A percentile compares a stretch with the other conserved stretches of the same genome.
Conservation (phyloP, 2,113 vertebrate species). For the Phocoena phocoena region DNA sequence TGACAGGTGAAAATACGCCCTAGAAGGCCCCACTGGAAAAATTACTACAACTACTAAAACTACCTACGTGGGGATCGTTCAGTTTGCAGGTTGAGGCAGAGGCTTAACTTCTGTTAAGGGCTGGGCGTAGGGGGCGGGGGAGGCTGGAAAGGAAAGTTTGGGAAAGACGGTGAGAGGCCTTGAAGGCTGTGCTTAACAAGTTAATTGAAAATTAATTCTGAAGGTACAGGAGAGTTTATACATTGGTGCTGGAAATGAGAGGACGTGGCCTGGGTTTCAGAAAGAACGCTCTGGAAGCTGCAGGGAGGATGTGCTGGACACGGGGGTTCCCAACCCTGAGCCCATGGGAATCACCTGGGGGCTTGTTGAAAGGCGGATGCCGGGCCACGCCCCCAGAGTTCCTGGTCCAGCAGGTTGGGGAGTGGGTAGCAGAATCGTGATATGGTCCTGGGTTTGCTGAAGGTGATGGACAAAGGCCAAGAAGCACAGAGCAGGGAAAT, state of each 20-base stretch:
- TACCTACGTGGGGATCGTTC: not conserved
- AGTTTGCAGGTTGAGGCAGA: not conserved
- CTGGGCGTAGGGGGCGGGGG: rapidly evolving
- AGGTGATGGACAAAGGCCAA: not conserved
- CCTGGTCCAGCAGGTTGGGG: not conserved
- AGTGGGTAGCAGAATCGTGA: rapidly evolving
- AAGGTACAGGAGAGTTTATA: not conserved
- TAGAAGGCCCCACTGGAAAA: not conserved
- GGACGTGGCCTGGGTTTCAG: not conserved
- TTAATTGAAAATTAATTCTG: not conserved
- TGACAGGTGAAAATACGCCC: not conserved
- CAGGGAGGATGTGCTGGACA: not conserved
- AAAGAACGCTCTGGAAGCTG: not conserved
- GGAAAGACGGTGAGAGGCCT: not conserved
- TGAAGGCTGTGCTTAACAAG: not conserved
- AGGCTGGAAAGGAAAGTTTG: not conserved
- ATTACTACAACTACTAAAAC: too few relatives aligned
- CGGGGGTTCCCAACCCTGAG: not conserved
- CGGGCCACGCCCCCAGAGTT: rapidly evolving
- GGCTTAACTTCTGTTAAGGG: not conserved
- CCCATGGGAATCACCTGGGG: not conserved
- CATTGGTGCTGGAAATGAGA: not conserved
- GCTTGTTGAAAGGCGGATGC: not conserved
- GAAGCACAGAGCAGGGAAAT: not conserved
- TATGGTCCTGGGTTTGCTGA: not conserved